Percentiles rank a stretch among this genome's conserved stretches.
phyloP scores from a whole-genome alignment of 1,140 invertebrate genomes.

The Coenobita brevimanus region DNA sequence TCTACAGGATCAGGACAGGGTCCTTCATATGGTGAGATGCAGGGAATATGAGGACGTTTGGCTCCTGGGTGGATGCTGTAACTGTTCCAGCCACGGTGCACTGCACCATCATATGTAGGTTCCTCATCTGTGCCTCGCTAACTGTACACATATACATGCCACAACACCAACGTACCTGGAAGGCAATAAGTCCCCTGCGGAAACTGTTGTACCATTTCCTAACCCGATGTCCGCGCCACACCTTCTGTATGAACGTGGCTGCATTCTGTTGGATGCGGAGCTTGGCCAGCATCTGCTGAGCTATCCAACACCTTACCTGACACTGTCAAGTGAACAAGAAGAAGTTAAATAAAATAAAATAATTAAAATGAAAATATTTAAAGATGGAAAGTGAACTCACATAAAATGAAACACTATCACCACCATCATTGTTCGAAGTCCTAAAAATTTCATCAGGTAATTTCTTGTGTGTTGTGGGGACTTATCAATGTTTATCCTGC shows the following conservation, averaged over 20 bases:
- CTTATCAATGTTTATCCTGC: too few species aligned
- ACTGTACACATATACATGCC: constrained; percentile 77
- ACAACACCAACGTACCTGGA: constrained; percentile 85
- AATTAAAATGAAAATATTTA: background rate
- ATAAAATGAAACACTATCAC: too few species aligned
- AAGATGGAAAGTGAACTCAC: background rate
- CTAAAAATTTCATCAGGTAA: too few species aligned
- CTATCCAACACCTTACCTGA: constrained; percentile 80
- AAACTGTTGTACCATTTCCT: constrained; percentile 81
- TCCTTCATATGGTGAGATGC: too few species aligned
- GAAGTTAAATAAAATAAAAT: constrained; percentile 26
- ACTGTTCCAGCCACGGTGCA: too few species aligned
- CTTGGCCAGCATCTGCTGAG: constrained; percentile 72
- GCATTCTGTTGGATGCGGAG: constrained; percentile 77
- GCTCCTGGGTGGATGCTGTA: too few species aligned
- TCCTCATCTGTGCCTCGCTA: too few species aligned
- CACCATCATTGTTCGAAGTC: too few species aligned
- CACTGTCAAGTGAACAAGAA: constrained; percentile 74
- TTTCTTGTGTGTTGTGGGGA: too few species aligned
- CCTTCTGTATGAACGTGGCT: constrained; percentile 83
- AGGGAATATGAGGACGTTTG: too few species aligned
- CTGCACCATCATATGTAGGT: too few species aligned
- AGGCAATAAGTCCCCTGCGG: constrained; percentile 77
- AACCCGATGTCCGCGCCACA: constrained; percentile 81
- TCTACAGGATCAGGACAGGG: too few species aligned